Percentiles rank a stretch among this genome's conserved stretches.
These are phyloP conservation scores for Dinocampus coccinellae DNA, from an alignment of 2,888 invertebrate genomes.

Conservation along the genomic window DNA sequence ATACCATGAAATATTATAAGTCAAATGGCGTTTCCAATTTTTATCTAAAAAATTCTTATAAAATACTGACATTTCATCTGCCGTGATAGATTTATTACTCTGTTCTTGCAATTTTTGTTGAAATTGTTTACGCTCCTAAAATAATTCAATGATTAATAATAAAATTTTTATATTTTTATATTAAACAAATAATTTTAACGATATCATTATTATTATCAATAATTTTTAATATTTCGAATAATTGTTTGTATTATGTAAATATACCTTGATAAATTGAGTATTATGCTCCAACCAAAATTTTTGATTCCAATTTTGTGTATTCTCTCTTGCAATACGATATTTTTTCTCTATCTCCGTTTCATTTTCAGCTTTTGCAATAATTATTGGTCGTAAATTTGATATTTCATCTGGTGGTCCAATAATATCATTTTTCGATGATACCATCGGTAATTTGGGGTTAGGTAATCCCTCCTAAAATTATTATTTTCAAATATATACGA, in stretches of 20 bases:
- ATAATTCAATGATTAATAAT: conserved; percentile 24
- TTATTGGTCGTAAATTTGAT: conserved; percentile 83
- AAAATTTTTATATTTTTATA: background rate
- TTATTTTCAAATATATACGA: background rate
- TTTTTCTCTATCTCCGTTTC: conserved; percentile 78
- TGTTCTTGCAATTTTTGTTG: conserved; percentile 57
- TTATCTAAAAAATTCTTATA: conserved; percentile 88
- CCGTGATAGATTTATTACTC: conserved; percentile 73
- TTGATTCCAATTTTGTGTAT: conserved; percentile 87
- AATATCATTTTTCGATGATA: conserved; percentile 70
- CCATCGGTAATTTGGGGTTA: conserved; percentile 27
- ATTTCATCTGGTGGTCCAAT: conserved; percentile 85
- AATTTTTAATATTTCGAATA: too few species aligned
- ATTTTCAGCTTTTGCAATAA: conserved; percentile 75
- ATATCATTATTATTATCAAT: too few species aligned
- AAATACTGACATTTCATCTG: conserved; percentile 90
- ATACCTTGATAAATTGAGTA: conserved; percentile 74
- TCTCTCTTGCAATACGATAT: conserved; percentile 76
- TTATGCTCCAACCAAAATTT: conserved; percentile 88
- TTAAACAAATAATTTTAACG: background rate
- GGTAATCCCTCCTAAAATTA: background rate
- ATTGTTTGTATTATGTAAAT: conserved; percentile 13
- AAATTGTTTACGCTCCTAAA: conserved; percentile 69
- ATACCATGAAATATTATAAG: conserved; percentile 89
- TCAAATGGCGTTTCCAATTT: conserved; percentile 81